phyloP scores from a whole-genome alignment of 2,888 invertebrate genomes.

The Apamea crenata region DNA sequence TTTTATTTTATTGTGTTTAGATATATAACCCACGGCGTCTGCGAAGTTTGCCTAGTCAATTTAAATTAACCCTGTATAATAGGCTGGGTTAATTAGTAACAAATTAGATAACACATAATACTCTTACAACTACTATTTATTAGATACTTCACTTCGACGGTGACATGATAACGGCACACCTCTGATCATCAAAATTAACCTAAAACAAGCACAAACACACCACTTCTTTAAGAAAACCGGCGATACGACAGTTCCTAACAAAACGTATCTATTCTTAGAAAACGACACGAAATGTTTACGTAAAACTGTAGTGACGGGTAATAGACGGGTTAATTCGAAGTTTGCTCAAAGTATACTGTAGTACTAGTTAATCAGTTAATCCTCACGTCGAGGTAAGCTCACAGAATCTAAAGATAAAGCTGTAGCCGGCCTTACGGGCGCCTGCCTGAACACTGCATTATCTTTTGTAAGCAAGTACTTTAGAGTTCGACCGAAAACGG shows the following conservation, averaged over 20 bases:
- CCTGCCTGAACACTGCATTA: constrained; percentile 66
- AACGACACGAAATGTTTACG: constrained; percentile 59
- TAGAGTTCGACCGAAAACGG: not conserved
- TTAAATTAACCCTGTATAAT: not conserved
- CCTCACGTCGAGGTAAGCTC: constrained; percentile 78
- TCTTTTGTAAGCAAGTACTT: constrained; percentile 57
- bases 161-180: not conserved
- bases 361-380: constrained; percentile 84
- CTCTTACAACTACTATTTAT: not conserved
- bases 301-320: constrained; percentile 61
- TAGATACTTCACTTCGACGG: not conserved
- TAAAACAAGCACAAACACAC: constrained; percentile 17
- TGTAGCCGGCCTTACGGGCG: constrained; percentile 73
- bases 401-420: constrained; percentile 79
- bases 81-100: too few species aligned
- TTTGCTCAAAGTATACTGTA: constrained; percentile 63
- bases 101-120: not conserved
- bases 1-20: not conserved
- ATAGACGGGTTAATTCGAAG: constrained; percentile 73
- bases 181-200: not conserved
- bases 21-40: too few species aligned
- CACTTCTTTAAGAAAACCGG: constrained; percentile 14
- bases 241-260: constrained; percentile 32
- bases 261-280: constrained; percentile 55
- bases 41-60: not conserved